Conservation (phyloP, 2,113 vertebrate species). For the Globicephala melas region DNA sequence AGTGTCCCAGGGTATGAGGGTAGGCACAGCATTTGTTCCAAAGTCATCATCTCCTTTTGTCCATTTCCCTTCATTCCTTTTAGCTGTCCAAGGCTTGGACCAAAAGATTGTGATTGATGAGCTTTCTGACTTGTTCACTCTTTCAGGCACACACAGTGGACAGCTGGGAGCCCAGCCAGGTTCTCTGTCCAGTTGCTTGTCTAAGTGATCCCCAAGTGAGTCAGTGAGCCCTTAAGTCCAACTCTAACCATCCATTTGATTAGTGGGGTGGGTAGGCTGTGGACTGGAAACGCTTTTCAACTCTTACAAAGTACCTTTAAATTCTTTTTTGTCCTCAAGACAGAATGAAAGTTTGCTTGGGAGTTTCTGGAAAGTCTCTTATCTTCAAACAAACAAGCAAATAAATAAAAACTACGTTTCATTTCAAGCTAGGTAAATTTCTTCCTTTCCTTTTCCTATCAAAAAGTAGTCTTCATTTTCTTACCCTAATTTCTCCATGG, state of each 20-base stretch:
- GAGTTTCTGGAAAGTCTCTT: neutral
- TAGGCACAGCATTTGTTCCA: neutral
- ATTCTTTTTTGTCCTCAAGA: neutral
- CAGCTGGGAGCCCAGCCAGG: neutral
- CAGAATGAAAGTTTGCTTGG: neutral
- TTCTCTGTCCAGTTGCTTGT: neutral
- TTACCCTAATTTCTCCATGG: neutral
- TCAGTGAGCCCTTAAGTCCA: neutral
- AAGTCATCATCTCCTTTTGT: neutral
- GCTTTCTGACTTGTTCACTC: neutral
- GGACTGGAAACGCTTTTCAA: neutral
- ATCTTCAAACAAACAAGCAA: neutral
- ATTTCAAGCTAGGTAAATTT: neutral
- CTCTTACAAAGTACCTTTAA: neutral
- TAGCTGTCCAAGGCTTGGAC: neutral
- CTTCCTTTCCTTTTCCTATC: slow-evolving; percentile 15
- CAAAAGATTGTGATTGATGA: neutral
- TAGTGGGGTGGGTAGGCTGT: neutral
- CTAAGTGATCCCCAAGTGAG: neutral
- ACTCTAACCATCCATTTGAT: neutral
- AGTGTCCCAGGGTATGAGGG: neutral
- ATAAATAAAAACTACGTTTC: neutral
- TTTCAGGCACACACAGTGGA: neutral
- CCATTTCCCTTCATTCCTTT: neutral
- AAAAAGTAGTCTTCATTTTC: slow-evolving; percentile 26